Conservation (phyloP, 2,113 vertebrate species). For the Arvicanthis niloticus region DNA sequence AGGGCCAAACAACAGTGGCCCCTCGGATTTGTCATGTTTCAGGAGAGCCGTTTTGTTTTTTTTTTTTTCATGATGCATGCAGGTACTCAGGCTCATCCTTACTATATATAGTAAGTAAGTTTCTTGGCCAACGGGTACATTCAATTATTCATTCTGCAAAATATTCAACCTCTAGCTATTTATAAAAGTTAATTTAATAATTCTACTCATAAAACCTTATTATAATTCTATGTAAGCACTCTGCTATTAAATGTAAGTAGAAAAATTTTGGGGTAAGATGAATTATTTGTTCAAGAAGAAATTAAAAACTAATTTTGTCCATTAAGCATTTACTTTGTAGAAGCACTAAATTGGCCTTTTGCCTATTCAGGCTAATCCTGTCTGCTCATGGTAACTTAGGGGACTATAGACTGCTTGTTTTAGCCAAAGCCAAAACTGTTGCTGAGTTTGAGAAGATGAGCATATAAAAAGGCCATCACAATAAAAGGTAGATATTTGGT, state of each 20-base stretch:
- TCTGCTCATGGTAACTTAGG: background rate
- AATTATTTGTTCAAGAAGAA: constrained; percentile 45
- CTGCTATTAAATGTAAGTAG: constrained; percentile 28
- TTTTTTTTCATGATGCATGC: background rate
- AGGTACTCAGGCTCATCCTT: background rate
- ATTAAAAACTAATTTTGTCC: background rate
- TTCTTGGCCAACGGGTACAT: background rate
- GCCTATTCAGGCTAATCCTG: background rate
- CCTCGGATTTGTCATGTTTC: background rate
- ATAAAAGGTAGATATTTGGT: background rate
- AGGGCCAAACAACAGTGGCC: background rate
- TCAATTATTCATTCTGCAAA: background rate
- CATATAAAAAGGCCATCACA: background rate
- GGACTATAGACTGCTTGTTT: background rate
- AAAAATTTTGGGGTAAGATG: background rate
- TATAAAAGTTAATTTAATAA: background rate
- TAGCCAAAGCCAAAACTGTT: background rate
- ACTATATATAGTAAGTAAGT: background rate
- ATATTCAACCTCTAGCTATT: background rate
- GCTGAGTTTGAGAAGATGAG: background rate
- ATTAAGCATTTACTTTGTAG: background rate
- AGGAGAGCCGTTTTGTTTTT: background rate
- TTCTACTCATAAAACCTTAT: background rate
- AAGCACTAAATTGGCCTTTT: background rate
- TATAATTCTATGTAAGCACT: background rate